Base-by-base conservation (phyloP, 1,140 invertebrate species). In the Heliconius eleuchia region DNA sequence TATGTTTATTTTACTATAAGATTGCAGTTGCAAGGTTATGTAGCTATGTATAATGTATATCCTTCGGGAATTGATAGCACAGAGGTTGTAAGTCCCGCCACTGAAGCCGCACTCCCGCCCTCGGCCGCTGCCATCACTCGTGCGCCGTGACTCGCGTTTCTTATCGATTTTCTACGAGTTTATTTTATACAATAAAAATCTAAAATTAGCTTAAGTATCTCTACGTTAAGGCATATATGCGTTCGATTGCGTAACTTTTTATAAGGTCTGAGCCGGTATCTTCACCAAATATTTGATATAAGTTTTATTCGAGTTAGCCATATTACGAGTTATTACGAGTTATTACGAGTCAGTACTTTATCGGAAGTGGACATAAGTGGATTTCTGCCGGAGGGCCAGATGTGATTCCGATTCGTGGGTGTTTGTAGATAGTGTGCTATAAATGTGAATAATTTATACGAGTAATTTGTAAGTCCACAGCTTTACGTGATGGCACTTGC, bases 361-460 rank as follows among this genome's bases (percentile, higher is more conserved):
- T 93, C 90, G 88, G 89, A 94, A 88, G 86, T 92, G 81, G 84
- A 81, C 75, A 80, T 91, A 90, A 91, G 89, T 83, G 86, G 86
- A 92, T 93, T 92, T 89, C 83, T 91, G 91, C 90, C 80, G 88
- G 82, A 91, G 90, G 91, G 89, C 88, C 91, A 83, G 85, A 84
- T 82, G 87, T 89, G 91, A 89, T 86, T 86, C 84, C 88, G 88
- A 88, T 86, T 83, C 82, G 87, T 89, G 92, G 88, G 88, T 93
- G 90, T 92, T 87, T 94, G 92, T 94, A 94, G 92, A 94, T 94
- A 94, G 91, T 93, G 91, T 93, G 91, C 91, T 94, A 92, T 92
- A 92, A 91, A 92, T 93, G 92, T 94, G 92, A 93, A 94, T 94
- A 94, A 93, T 93, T 94, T 93, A 92, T 93, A 93, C 91, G 91